Conservation (phyloP, 1,140 invertebrate species). For the Calycopis cecrops region DNA sequence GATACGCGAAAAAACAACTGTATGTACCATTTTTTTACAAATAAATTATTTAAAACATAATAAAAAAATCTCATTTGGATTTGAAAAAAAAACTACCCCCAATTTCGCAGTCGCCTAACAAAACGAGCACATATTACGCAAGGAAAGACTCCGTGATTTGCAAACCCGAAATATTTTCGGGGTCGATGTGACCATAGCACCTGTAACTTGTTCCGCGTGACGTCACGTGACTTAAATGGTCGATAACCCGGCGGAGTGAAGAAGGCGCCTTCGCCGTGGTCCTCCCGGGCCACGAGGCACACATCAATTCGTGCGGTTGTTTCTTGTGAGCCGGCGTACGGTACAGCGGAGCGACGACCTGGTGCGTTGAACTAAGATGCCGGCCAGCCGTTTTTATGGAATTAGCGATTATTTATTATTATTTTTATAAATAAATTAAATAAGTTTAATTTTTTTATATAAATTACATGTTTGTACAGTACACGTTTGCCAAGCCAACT, state of each 20-base stretch:
- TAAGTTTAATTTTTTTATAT: no score
- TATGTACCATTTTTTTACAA: no score
- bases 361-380: conserved; percentile 63
- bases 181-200: conserved; percentile 33
- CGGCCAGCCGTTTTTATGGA: conserved; percentile 40
- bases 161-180: conserved; percentile 10
- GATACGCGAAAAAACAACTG: no score
- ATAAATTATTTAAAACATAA: no score
- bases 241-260: conserved; percentile 41
- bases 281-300: neutral
- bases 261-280: conserved; percentile 25
- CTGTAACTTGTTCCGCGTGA: conserved; percentile 58
- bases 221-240: conserved; percentile 49
- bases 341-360: conserved; percentile 65
- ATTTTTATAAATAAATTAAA: no score
- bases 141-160: neutral
- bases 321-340: conserved; percentile 64
- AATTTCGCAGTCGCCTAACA: no score
- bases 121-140: no score
- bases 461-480: no score
- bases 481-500: no score
- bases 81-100: no score
- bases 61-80: no score
- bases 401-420: no score
- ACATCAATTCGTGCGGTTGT: conserved; percentile 32